phyloP scores from a whole-genome alignment of 2,888 invertebrate species.

The Synanthedon vespiformis region DNA sequence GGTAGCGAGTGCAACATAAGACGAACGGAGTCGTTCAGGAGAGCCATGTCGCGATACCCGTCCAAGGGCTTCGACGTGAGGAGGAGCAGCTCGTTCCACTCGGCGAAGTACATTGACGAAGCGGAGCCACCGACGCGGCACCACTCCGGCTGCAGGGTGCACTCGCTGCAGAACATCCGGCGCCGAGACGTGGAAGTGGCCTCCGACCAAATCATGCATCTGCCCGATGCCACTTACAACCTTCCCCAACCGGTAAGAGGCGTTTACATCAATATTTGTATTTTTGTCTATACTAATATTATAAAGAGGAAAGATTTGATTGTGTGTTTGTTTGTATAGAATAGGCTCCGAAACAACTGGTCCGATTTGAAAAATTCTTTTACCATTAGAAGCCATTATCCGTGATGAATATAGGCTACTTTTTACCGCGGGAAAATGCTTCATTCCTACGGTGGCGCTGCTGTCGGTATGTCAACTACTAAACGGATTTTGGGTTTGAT shows the following conservation, averaged over 20 bases:
- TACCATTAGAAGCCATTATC: too few relatives aligned
- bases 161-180: slow-evolving; percentile 56
- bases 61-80: slow-evolving; percentile 46
- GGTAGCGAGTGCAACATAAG: slow-evolving; percentile 55
- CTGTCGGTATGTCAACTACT: too few relatives aligned
- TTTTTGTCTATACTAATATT: too few relatives aligned
- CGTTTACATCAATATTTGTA: too few relatives aligned
- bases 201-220: slow-evolving; percentile 53
- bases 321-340: too few relatives aligned
- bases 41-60: slow-evolving; percentile 36
- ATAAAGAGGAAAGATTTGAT: too few relatives aligned
- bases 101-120: slow-evolving; percentile 45
- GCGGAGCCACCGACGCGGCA: slow-evolving; percentile 28
- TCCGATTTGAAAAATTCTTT: too few relatives aligned
- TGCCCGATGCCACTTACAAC: slow-evolving; percentile 51
- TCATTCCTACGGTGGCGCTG: too few relatives aligned
- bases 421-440: too few relatives aligned
- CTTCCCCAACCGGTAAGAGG: slow-evolving; percentile 43
- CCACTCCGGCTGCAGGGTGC: slow-evolving; percentile 41
- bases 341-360: too few relatives aligned
- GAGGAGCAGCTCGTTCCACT: slow-evolving; percentile 54
- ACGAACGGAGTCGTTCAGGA: slow-evolving; percentile 51
- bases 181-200: slow-evolving; percentile 49
- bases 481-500: too few relatives aligned
- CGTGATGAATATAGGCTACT: too few relatives aligned